Conservation (phyloP, 2,113 vertebrate genomes). For the Piaya cayana region DNA sequence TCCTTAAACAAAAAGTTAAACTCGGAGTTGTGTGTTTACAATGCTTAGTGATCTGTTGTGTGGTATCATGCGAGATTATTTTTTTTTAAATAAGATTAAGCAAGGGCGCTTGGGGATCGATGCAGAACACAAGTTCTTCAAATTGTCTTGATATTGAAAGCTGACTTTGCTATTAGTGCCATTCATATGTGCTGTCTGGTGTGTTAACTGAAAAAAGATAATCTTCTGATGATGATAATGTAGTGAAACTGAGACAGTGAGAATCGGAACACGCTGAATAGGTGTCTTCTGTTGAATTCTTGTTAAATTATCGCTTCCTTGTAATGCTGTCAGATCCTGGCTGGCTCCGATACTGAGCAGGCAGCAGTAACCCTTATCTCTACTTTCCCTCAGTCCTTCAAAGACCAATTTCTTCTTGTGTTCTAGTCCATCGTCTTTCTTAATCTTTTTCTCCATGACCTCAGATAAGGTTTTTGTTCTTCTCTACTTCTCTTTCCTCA, state of each 20-base stretch:
- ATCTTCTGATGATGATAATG: neutral
- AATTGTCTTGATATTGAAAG: neutral
- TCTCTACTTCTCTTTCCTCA: neutral
- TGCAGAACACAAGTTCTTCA: neutral
- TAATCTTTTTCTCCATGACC: neutral
- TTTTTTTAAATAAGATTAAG: neutral
- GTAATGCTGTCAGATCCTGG: neutral
- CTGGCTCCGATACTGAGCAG: neutral
- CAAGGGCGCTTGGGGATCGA: neutral
- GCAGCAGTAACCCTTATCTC: neutral
- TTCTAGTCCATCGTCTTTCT: neutral
- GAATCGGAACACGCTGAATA: neutral
- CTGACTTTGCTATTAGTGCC: neutral
- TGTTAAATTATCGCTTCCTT: neutral
- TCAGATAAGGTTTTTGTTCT: neutral
- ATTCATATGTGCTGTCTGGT: neutral
- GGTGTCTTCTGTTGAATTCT: neutral
- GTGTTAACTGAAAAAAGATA: neutral
- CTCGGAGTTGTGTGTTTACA: neutral
- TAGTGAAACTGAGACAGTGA: neutral
- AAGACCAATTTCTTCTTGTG: neutral
- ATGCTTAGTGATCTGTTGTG: neutral
- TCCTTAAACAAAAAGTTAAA: neutral
- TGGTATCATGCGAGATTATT: fast-evolving
- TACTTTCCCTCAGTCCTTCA: neutral